A percentile compares a stretch with the other conserved stretches of the same genome.
phyloP scores from a whole-genome alignment of 2,888 invertebrate genomes.

The Disparrhopalites patrizii region DNA sequence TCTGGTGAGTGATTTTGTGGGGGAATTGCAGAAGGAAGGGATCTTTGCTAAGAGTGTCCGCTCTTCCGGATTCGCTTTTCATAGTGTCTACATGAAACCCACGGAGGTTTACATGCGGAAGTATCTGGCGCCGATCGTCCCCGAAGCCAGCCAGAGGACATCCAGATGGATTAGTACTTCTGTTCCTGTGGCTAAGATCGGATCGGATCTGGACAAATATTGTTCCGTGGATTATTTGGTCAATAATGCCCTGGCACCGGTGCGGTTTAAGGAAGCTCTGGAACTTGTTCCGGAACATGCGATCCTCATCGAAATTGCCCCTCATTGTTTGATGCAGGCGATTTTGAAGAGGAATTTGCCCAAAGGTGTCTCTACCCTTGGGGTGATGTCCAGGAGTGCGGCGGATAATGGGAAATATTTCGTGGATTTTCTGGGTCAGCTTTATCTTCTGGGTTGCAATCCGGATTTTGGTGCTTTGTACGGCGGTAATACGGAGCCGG shows the following conservation, averaged over 20 bases:
- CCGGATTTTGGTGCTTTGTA: slow-evolving; percentile 72
- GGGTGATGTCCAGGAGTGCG: slow-evolving; percentile 56
- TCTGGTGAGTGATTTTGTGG: slow-evolving; percentile 65
- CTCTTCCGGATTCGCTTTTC: slow-evolving; percentile 84
- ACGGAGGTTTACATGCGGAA: slow-evolving; percentile 75
- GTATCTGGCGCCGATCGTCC: slow-evolving; percentile 65
- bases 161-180: slow-evolving; percentile 58
- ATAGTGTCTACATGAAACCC: slow-evolving; percentile 80
- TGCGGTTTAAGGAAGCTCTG: slow-evolving; percentile 57
- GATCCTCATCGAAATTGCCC: slow-evolving; percentile 54
- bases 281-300: slow-evolving; percentile 57
- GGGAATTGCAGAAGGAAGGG: slow-evolving; percentile 64
- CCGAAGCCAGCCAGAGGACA: slow-evolving; percentile 54
- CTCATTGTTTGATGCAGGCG: slow-evolving; percentile 54
- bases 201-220: slow-evolving; percentile 53
- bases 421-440: slow-evolving; percentile 62
- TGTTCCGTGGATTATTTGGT: slow-evolving; percentile 59
- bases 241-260: slow-evolving; percentile 56
- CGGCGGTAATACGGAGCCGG: slow-evolving; percentile 72
- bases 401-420: slow-evolving; percentile 59
- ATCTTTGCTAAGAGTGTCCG: slow-evolving; percentile 79
- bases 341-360: slow-evolving; percentile 56
- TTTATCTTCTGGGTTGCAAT: slow-evolving; percentile 73
- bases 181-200: slow-evolving; percentile 55
- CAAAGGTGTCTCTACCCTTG: slow-evolving; percentile 53